Evolutionary conservation across 2,888 invertebrate genomes (phyloP).

Genomic region (Oligia strigilis): DNA sequence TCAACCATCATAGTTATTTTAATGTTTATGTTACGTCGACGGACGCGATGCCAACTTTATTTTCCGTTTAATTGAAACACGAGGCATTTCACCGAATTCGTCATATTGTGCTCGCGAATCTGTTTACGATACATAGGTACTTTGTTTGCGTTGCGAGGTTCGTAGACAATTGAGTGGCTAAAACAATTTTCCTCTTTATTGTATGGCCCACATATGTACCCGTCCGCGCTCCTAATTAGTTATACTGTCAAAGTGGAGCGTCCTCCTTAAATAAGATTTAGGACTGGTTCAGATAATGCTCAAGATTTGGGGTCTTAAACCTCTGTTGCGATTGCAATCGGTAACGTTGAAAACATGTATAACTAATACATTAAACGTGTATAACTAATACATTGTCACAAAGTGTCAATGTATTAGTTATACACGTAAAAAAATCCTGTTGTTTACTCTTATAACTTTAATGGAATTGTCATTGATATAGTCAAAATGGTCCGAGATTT

Average conservation of each 20-base stretch:
- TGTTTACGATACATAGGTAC: constrained; percentile 75
- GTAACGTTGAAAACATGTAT: constrained; percentile 13
- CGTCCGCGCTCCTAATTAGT: constrained; percentile 52
- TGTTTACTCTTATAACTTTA: too few relatives aligned
- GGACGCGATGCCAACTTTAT: constrained; percentile 83
- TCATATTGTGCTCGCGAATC: constrained; percentile 78
- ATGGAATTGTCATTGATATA: too few relatives aligned
- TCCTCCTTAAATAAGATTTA: constrained; percentile 32
- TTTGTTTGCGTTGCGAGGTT: constrained; percentile 74
- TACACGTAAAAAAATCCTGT: too few relatives aligned
- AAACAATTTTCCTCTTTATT: constrained; percentile 55
- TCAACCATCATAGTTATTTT: constrained; percentile 82
- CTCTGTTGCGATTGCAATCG: constrained; percentile 4
- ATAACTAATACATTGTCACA: too few relatives aligned
- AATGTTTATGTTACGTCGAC: constrained; percentile 82
- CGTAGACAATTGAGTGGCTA: constrained; percentile 45
- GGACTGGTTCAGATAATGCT: constrained; percentile 18
- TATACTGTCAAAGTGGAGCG: constrained; percentile 32
- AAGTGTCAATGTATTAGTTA: too few relatives aligned
- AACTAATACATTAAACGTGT: too few relatives aligned
- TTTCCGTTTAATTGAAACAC: constrained; percentile 85
- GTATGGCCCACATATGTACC: constrained; percentile 52
- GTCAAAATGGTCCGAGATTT: too few relatives aligned
- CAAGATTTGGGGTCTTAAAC: constrained; percentile 7
- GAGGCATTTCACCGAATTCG: constrained; percentile 82